Conservation (phyloP, 2,797 vertebrate species). For the Channa striata region DNA sequence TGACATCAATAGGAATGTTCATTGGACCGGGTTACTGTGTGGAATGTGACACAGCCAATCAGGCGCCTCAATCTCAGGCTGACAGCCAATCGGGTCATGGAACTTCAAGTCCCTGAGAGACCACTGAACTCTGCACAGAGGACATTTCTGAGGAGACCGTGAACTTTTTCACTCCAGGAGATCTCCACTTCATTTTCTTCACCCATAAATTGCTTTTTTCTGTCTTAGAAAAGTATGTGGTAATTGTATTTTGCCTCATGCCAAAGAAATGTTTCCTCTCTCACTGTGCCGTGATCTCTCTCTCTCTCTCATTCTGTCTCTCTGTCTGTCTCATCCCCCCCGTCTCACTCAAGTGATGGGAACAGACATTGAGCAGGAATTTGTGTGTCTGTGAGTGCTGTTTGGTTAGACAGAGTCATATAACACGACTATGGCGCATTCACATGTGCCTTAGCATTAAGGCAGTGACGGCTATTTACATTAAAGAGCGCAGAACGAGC, state of each 20-base stretch:
- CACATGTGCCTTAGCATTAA: constrained; percentile 73
- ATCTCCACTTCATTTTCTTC: constrained; percentile 67
- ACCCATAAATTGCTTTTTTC: constrained; percentile 55
- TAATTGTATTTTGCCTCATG: constrained; percentile 75
- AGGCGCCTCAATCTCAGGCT: constrained; percentile 74
- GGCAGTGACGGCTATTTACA: constrained; percentile 80
- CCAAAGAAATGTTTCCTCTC: constrained; percentile 77
- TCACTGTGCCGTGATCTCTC: constrained; percentile 43
- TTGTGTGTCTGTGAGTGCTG: constrained; percentile 76
- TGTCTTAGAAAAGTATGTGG: constrained; percentile 57
- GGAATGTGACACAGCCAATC: constrained; percentile 81
- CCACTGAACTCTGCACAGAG: constrained; percentile 68
- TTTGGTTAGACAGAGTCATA: constrained; percentile 85
- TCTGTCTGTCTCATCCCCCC: constrained; percentile 20
- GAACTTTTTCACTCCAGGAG: constrained; percentile 81
- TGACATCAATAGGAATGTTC: constrained; percentile 68
- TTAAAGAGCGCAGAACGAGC: constrained; percentile 76
- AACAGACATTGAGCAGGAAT: constrained; percentile 73
- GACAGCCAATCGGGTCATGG: constrained; percentile 81
- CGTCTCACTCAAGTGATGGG: constrained; percentile 66
- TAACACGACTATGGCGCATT: constrained; percentile 73
- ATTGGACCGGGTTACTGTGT: constrained; percentile 60
- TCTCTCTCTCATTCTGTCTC: constrained; percentile 38
- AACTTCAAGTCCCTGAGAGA: constrained; percentile 71
- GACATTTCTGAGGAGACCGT: constrained; percentile 76